Percentiles rank a stretch among this genome's conserved stretches.
These are phyloP conservation scores for Callosobruchus maculatus DNA, from an alignment of 2,888 invertebrate genomes.

Conservation along the genomic window DNA sequence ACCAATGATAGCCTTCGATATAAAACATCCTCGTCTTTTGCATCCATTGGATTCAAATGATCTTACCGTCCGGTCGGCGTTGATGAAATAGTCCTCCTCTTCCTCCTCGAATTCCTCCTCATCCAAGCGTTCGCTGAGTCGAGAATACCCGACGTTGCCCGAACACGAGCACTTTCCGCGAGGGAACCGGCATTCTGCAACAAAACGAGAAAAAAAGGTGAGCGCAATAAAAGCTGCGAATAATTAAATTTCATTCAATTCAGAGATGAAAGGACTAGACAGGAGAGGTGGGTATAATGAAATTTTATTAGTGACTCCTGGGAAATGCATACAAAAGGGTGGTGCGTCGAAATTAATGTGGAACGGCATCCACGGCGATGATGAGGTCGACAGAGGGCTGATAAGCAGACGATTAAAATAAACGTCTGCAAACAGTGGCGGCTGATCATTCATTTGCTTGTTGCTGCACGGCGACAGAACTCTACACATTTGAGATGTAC, in stretches of 20 bases:
- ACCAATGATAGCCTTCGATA: no score
- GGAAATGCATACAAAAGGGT: not conserved
- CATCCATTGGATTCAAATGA: no score
- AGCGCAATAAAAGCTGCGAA: not conserved
- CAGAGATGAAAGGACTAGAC: not conserved
- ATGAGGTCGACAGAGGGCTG: no score
- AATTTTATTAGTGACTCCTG: not conserved
- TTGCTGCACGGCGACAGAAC: no score
- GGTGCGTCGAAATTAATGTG: no score
- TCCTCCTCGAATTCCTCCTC: slow-evolving; percentile 14
- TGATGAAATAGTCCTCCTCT: slow-evolving; percentile 20
- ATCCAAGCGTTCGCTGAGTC: slow-evolving; percentile 34
- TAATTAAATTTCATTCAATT: not conserved
- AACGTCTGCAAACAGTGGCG: no score
- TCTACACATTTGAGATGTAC: no score
- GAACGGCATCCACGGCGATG: no score
- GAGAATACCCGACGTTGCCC: slow-evolving; percentile 37
- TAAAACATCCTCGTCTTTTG: no score
- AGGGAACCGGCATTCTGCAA: slow-evolving; percentile 44
- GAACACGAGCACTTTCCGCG: slow-evolving; percentile 41
- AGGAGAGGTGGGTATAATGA: not conserved
- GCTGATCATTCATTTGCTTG: no score
- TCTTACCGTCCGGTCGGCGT: slow-evolving; percentile 34
- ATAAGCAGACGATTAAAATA: no score
- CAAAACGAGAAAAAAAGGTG: slow-evolving; percentile 13